Evolutionary conservation across 2,888 invertebrate species (phyloP), one percentile per base, ranked within the genome.

Genomic region (Drosophila seclusa): DNA sequence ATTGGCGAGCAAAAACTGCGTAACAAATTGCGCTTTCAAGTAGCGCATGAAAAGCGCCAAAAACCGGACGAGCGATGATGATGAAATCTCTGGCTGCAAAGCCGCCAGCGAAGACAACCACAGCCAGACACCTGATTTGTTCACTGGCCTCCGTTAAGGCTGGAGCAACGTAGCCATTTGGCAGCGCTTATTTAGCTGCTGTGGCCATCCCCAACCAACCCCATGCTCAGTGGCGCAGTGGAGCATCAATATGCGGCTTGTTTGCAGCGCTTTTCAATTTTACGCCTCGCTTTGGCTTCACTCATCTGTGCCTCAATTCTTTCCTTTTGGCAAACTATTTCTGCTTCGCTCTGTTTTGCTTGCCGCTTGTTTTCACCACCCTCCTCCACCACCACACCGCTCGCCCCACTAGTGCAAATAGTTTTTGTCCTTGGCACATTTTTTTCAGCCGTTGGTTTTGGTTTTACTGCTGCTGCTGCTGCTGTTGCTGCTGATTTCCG

Each of bases 391-490:
- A 32, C 4, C 45, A 16, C 45, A 4, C 13, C 21, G 2, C 16
- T 21, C 16, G 4, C 0, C 6, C 1, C 13, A 70, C 68, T 74
- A 62, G 71, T 73, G 83, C 78, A 89, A 89, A 86, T 76, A 87
- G 82, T 82, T 86, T 87, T 80, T 84, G 91, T 91, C 91, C 91
- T 91, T 91, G 91, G 90, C 90, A 91, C 79, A 90, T 89, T 89
- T 88, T 67, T 61, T 68, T 34, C 40, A 34, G 18, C 42, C 24
- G 45, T 53, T 59, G 27, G 45, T 72, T 66, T 69, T 65, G 62
- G 27, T 65, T 57, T 59, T 76, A 64, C 16, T 8, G 45, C 8
- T 4, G 21, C 21, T 24, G 21, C 7, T 4, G 40, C 40, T 75
- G 70, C 58, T 59, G 68, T 40, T 84, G 86, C 66, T 83, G 78